These are phyloP conservation scores for Symphodus melops DNA, from an alignment of 2,113 vertebrate species.

Conservation along the genomic window DNA sequence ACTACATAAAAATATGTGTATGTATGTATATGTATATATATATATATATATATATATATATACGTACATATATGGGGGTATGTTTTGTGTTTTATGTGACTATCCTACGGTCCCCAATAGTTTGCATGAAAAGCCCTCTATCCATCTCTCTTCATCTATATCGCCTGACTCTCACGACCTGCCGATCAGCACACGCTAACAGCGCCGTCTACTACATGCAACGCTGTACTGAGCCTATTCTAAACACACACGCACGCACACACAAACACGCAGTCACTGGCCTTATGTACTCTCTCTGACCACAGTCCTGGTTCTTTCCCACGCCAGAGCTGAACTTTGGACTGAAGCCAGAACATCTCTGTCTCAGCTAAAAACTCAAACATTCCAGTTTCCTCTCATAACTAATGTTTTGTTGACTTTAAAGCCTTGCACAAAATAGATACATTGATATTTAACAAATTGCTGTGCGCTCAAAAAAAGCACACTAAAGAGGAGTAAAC, in stretches of 20 bases:
- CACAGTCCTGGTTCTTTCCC: constrained; percentile 70
- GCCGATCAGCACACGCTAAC: constrained; percentile 62
- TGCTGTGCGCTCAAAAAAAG: neutral
- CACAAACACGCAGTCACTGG: constrained; percentile 10
- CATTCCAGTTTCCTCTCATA: constrained; percentile 22
- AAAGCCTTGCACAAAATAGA: neutral
- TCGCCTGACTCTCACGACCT: constrained; percentile 50
- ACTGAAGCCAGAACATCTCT: constrained; percentile 54
- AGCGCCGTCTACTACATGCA: constrained; percentile 35
- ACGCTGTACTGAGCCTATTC: constrained; percentile 7
- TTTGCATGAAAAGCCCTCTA: constrained; percentile 17
- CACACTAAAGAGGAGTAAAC: too few relatives aligned
- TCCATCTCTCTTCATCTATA: constrained; percentile 44
- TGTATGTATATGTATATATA: too few relatives aligned
- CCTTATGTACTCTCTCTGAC: constrained; percentile 12
- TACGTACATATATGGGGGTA: too few relatives aligned
- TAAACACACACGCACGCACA: constrained; percentile 23
- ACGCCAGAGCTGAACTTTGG: constrained; percentile 74
- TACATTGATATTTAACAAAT: neutral
- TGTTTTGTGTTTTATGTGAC: too few relatives aligned
- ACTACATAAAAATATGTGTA: too few relatives aligned
- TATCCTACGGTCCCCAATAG: too few relatives aligned
- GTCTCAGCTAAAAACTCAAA: constrained; percentile 50
- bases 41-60: too few relatives aligned
- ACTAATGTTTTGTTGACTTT: neutral